A percentile compares a stretch with the other conserved stretches of the same genome.
phyloP scores from a whole-genome alignment of 1,140 invertebrate genomes.

The Heliconius hermathena region DNA sequence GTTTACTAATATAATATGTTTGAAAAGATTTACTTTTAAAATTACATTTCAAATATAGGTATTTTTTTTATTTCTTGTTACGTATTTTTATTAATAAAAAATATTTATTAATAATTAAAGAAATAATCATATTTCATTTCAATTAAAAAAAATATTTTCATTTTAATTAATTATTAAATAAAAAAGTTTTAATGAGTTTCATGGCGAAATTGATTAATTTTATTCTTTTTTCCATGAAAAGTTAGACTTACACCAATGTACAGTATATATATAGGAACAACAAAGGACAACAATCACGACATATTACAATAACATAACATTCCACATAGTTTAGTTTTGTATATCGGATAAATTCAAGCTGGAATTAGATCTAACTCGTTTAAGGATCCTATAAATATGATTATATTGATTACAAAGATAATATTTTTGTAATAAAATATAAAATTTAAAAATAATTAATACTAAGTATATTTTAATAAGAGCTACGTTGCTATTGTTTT shows the following conservation, averaged over 20 bases:
- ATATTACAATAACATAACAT: background rate
- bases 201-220: too few species aligned
- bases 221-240: too few species aligned
- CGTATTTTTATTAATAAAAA: too few species aligned
- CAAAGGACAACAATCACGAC: background rate
- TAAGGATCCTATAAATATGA: background rate
- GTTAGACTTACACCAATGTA: background rate
- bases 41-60: too few species aligned
- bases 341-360: constrained; percentile 15
- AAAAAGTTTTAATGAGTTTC: too few species aligned
- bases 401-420: constrained; percentile 8
- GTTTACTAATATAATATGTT: too few species aligned
- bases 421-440: constrained; percentile 22
- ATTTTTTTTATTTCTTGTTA: too few species aligned
- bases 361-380: constrained; percentile 26
- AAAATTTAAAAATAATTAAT: constrained; percentile 16
- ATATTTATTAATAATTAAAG: too few species aligned
- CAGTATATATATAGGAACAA: background rate
- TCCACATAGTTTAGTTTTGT: background rate
- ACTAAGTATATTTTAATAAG: constrained; percentile 5
- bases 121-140: too few species aligned
- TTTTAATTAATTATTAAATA: too few species aligned
- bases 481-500: background rate
- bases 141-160: too few species aligned
- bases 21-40: too few species aligned